Evolutionary conservation across 2,797 vertebrate genomes (phyloP), one percentile per base, ranked within the genome.

Genomic region (Oreonectes daqikongensis): DNA sequence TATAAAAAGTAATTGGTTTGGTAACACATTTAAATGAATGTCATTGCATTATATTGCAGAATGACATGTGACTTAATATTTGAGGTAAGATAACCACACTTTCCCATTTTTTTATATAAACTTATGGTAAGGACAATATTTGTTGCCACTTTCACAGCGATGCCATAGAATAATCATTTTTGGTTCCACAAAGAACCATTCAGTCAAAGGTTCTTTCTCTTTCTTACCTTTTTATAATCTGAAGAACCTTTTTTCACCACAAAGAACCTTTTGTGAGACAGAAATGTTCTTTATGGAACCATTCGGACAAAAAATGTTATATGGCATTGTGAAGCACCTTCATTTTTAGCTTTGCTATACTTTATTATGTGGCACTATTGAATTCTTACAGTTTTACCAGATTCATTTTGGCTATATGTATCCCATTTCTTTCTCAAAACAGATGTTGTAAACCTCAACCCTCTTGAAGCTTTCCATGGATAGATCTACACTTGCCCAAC

Each of bases 401-500:
- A 46, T 46, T 5, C 5, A 46, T 46, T 18, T 46, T 2, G 15
- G 15, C 1, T 44, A 14, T 3, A 17, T 15, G 12, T n/a, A n/a
- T 12, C 9, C 12, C 12, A 44, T 18, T 10, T 20, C 22, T 46
- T 65, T 35, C 2, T 46, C 28, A 57, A 75, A 48, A 35, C 22
- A 68, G 64, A 14, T 63, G 67, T 68, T n/a, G 30, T 69, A 42
- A 50, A 28, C 55, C 10, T 7, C 24, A 72, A 40, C 50, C 28
- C 50, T 64, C 68, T 15, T 61, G 42, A 77, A 61, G 53, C 68
- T 86, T 81, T 92, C 90, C 85, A 98, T 98, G 96, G 96, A 96
- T 88, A 94, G 93, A 0, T 80, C 90, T 84, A 94, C 92, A 89
- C 91, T 98, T 89, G 94, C 96, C 92, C 95, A 94, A 89, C 96